Percentiles rank a stretch among this genome's conserved stretches.
Evolutionary conservation across 2,797 vertebrate genomes (phyloP).

Genomic region (Protosalanx chinensis): DNA sequence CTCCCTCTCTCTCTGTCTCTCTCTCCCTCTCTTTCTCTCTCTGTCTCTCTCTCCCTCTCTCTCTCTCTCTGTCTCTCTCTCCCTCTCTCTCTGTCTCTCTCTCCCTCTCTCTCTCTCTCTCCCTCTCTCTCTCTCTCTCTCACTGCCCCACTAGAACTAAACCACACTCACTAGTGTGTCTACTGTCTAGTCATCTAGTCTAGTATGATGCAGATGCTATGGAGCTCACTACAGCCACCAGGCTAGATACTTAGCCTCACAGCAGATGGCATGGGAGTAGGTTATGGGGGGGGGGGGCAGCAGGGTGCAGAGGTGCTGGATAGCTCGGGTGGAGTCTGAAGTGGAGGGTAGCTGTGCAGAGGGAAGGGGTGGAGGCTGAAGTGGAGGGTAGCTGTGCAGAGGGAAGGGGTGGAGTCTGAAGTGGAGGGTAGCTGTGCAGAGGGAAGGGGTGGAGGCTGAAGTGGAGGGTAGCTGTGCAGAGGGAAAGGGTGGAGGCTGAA

Average conservation of each 20-base stretch:
- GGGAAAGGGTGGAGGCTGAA: constrained; percentile 2
- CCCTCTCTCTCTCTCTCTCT: background rate
- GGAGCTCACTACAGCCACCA: background rate
- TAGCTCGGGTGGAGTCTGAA: background rate
- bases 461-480: too few relatives aligned
- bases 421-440: too few relatives aligned
- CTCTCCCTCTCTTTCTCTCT: too few relatives aligned
- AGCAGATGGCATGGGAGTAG: background rate
- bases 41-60: too few relatives aligned
- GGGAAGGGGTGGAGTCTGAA: background rate
- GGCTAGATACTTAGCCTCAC: background rate
- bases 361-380: too few relatives aligned
- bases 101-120: too few relatives aligned
- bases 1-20: background rate
- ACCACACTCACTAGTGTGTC: too few relatives aligned
- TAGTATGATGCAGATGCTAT: background rate
- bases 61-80: background rate
- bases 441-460: too few relatives aligned
- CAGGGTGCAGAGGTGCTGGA: constrained; percentile 8
- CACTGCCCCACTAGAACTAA: too few relatives aligned
- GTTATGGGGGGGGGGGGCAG: background rate
- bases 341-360: too few relatives aligned
- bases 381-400: too few relatives aligned
- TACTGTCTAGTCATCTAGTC: background rate
- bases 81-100: background rate